Conservation (phyloP, 2,888 invertebrate species). For the Agonopterix alstromeriana region DNA sequence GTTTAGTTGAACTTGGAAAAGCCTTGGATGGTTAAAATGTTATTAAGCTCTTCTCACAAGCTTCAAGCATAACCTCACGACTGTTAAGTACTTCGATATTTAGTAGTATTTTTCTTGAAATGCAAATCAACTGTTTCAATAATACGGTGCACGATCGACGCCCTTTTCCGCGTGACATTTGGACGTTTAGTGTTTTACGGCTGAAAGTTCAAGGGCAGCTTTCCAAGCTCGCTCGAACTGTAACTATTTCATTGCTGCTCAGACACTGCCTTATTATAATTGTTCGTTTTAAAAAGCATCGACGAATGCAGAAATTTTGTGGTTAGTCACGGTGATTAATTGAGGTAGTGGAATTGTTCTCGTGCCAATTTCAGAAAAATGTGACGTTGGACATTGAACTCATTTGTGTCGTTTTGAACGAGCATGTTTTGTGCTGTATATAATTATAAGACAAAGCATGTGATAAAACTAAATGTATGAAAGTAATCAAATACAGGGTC, state of each 20-base stretch:
- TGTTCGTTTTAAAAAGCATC: slow-evolving; percentile 1
- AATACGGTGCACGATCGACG: slow-evolving; percentile 16
- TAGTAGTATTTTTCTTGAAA: neutral
- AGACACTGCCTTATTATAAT: slow-evolving; percentile 3
- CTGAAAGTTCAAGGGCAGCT: slow-evolving; percentile 17
- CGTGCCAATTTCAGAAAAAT: slow-evolving; percentile 39
- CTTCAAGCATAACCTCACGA: neutral
- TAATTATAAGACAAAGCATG: slow-evolving; percentile 25
- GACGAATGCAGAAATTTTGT: neutral
- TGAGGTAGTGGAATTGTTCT: slow-evolving; percentile 23
- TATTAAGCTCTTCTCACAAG: neutral
- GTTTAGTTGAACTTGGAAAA: slow-evolving; percentile 65
- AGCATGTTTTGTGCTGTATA: slow-evolving; percentile 21
- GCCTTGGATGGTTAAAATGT: neutral
- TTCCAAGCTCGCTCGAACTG: slow-evolving; percentile 16
- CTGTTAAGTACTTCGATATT: neutral
- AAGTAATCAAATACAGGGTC: too few relatives aligned
- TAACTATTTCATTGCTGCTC: slow-evolving; percentile 9
- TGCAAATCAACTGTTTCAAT: slow-evolving; percentile 5
- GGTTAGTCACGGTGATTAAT: neutral
- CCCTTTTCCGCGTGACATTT: slow-evolving; percentile 33
- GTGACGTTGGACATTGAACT: slow-evolving; percentile 26
- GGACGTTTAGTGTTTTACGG: slow-evolving; percentile 19
- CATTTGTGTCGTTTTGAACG: slow-evolving; percentile 21
- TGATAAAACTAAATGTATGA: slow-evolving; percentile 14